phyloP scores from a whole-genome alignment of 2,888 invertebrate genomes.

The Chymomyza caudatula region DNA sequence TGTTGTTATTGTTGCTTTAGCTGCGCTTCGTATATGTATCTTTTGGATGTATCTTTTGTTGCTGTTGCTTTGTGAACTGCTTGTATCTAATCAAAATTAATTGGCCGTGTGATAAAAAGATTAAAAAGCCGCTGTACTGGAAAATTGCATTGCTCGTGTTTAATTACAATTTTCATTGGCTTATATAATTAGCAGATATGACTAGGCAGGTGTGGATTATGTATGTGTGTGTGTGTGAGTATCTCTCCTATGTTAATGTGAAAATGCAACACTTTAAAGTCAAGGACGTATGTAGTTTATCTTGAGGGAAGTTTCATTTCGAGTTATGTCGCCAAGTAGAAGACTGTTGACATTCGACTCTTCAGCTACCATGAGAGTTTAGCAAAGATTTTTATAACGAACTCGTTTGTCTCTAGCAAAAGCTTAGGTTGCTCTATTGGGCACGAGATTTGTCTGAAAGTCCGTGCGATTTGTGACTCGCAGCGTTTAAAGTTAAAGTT shows the following conservation, averaged over 20 bases:
- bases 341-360: too few relatives aligned
- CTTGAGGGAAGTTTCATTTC: too few relatives aligned
- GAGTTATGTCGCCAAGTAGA: too few relatives aligned
- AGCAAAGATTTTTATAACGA: too few relatives aligned
- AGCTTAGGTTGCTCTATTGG: too few relatives aligned
- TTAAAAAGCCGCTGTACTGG: constrained; percentile 29
- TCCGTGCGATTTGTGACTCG: too few relatives aligned
- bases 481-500: too few relatives aligned
- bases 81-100: constrained; percentile 61
- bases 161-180: constrained; percentile 51
- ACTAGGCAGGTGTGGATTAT: not conserved
- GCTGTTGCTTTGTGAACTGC: constrained; percentile 13
- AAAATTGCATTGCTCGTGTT: constrained; percentile 21
- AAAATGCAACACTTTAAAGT: constrained; percentile 32
- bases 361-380: too few relatives aligned
- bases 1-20: constrained; percentile 26
- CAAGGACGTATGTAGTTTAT: constrained; percentile 47
- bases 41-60: constrained; percentile 6
- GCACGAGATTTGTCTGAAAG: too few relatives aligned
- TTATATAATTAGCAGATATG: constrained; percentile 4
- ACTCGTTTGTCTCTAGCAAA: too few relatives aligned
- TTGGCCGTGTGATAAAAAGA: constrained; percentile 66
- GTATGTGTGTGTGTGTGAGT: not conserved
- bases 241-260: not conserved
- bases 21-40: constrained; percentile 49